Base-by-base conservation (phyloP, 2,113 vertebrate genomes). In the Bambusicola thoracicus region DNA sequence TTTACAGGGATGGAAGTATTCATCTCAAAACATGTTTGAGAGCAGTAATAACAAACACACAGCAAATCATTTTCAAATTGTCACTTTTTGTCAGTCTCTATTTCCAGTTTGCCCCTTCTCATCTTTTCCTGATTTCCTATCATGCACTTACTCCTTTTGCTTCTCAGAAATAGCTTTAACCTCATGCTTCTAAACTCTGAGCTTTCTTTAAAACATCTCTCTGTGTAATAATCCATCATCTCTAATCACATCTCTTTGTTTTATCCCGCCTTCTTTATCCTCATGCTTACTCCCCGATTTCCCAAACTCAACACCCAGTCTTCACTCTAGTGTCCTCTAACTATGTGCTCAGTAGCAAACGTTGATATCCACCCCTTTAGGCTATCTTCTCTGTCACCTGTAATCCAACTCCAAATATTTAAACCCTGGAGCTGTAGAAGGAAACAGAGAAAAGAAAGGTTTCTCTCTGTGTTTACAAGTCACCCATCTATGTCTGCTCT, bases 361-460 rank as follows among this genome's bases (percentile, higher is more conserved):
- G 1, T 4, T 48, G 13, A 2, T 24, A 44, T 14, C 32, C 1
- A 0, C 29, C 88, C 46, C 61, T 61, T 0, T 7, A 30, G 49
- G 5, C 27, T 80, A 55, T n/a, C 53, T 72, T 76, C 46, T 41
- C 56, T 46, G 14, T 66, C 17, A 10, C 30, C 21, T 68, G 18
- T 27, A 51, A 49, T 73, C 41, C 36, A 83, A 12, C 59, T 61
- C 22, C 51, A 70, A 41, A 27, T 41, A 30, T 49, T 61, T 25
- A 21, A 8, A n/a, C 24, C 13, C 21, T 43, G 44, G 22, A 10
- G 8, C 32, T 11, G 27, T 4, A 73, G 20, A 3, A 51, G 5
- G 17, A 13, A 48, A 66, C 63, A 81, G n/a, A 6, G 11, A 43
- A 44, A 76, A 61, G 27, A 36, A 29, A 53, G 27, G 30, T 55